Conservation (phyloP, 2,797 vertebrate genomes). For the Synanceia verrucosa region DNA sequence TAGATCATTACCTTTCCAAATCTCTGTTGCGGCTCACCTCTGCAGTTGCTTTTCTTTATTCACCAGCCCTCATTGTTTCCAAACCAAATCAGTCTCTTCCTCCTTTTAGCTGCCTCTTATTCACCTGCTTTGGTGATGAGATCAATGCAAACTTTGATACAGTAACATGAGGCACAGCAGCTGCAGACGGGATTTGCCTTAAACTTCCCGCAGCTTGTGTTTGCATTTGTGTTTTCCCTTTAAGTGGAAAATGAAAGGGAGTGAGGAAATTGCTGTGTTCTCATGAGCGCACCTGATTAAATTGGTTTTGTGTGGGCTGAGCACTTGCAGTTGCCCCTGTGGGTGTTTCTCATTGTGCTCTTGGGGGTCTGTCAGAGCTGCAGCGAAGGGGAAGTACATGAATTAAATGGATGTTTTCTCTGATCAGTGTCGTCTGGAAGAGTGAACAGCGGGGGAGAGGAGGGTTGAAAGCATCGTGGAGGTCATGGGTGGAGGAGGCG, state of each 20-base stretch:
- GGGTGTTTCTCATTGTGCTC: conserved; percentile 27
- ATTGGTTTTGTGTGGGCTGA: conserved; percentile 37
- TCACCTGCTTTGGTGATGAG: conserved; percentile 19
- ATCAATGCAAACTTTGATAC: conserved; percentile 40
- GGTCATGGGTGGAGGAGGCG: conserved; percentile 27
- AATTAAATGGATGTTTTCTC: conserved; percentile 43
- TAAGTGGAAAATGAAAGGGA: conserved; percentile 31
- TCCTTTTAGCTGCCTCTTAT: background rate
- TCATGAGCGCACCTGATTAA: conserved; percentile 46
- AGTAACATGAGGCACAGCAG: conserved; percentile 26
- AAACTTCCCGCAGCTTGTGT: conserved; percentile 24
- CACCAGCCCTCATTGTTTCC: background rate
- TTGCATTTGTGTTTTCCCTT: conserved; percentile 35
- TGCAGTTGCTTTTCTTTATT: background rate
- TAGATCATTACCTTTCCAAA: background rate
- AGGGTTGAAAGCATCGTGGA: conserved; percentile 21
- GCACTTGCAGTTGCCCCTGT: conserved; percentile 17
- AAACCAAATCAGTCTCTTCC: background rate
- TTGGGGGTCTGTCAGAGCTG: background rate
- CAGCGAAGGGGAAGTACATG: conserved; percentile 18
- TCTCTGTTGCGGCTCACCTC: background rate
- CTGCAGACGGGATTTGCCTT: conserved; percentile 15
- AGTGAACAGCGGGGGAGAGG: conserved; percentile 13
- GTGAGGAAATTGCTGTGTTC: conserved; percentile 36
- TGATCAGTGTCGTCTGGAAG: conserved; percentile 41